Evolutionary conservation across 2,113 vertebrate species (phyloP).

Genomic region (Brachyhypopomus occidentalis): DNA sequence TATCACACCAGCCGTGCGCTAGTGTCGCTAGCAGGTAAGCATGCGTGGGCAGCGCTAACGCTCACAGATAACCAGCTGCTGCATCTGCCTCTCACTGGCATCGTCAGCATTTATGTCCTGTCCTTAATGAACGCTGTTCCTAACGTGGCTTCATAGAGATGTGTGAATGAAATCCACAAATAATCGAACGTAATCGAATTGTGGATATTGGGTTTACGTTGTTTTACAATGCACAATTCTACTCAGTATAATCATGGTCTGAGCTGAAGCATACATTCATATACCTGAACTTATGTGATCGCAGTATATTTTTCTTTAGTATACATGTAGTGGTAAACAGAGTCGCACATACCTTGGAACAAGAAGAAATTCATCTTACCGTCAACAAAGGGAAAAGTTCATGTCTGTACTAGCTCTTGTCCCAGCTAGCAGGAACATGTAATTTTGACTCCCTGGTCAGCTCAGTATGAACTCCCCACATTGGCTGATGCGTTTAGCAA

Average conservation of each 20-base stretch:
- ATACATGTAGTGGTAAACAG: not conserved
- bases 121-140: not conserved
- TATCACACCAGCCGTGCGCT: slow-evolving; percentile 1
- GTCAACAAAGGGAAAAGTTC: not conserved
- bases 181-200: not conserved
- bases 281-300: too few relatives aligned
- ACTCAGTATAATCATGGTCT: too few relatives aligned
- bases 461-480: not conserved
- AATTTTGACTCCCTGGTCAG: not conserved
- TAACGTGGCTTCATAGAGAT: not conserved
- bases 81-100: not conserved
- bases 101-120: not conserved
- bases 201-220: not conserved
- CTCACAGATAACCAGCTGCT: not conserved
- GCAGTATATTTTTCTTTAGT: too few relatives aligned
- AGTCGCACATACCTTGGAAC: not conserved
- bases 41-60: not conserved
- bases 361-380: slow-evolving; percentile 5
- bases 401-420: not conserved
- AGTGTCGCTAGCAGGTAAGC: slow-evolving; percentile 4
- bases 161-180: not conserved
- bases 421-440: not conserved
- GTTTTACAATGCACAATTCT: too few relatives aligned
- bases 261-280: too few relatives aligned
- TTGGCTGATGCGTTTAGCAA: not conserved